These are phyloP conservation scores for Platerodrilus igneus DNA, from an alignment of 2,888 invertebrate species.

Conservation along the genomic window DNA sequence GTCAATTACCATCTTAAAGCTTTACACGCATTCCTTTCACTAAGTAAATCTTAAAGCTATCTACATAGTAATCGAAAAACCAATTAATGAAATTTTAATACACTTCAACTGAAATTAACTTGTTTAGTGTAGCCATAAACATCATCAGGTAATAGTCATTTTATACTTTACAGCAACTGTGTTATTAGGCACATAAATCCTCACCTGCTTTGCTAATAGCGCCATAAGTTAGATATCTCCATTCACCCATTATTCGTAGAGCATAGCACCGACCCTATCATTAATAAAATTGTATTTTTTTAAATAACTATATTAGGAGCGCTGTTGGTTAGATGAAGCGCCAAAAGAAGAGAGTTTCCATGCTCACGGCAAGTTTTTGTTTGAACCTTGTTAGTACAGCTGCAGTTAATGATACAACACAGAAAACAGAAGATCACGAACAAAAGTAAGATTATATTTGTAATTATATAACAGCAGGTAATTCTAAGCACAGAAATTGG, in stretches of 20 bases:
- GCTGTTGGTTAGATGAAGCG: conserved; percentile 21
- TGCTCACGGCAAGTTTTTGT: conserved; percentile 28
- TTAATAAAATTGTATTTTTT: conserved; percentile 34
- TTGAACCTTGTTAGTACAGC: conserved; percentile 33
- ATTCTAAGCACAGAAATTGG: too few relatives aligned
- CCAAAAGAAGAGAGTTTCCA: conserved; percentile 15
- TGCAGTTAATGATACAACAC: conserved; percentile 23
- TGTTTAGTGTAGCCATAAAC: too few relatives aligned
- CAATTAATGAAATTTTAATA: too few relatives aligned
- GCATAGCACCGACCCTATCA: conserved; percentile 30
- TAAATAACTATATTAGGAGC: conserved; percentile 34
- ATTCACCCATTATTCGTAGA: conserved; percentile 26
- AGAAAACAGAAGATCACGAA: conserved; percentile 12
- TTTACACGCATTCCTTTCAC: too few relatives aligned
- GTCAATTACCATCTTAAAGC: too few relatives aligned
- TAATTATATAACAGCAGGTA: too few relatives aligned
- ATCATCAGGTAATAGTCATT: conserved; percentile 9
- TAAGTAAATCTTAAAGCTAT: too few relatives aligned
- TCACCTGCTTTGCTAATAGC: conserved; percentile 29
- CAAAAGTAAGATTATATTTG: too few relatives aligned
- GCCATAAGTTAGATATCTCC: conserved; percentile 25
- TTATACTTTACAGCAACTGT: conserved; percentile 18
- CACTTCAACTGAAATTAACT: too few relatives aligned
- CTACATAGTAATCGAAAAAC: too few relatives aligned
- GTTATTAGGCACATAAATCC: conserved; percentile 20